Evolutionary conservation across 2,888 invertebrate genomes (phyloP), one percentile per base, ranked within the genome.

Genomic region (Agrilus mali): DNA sequence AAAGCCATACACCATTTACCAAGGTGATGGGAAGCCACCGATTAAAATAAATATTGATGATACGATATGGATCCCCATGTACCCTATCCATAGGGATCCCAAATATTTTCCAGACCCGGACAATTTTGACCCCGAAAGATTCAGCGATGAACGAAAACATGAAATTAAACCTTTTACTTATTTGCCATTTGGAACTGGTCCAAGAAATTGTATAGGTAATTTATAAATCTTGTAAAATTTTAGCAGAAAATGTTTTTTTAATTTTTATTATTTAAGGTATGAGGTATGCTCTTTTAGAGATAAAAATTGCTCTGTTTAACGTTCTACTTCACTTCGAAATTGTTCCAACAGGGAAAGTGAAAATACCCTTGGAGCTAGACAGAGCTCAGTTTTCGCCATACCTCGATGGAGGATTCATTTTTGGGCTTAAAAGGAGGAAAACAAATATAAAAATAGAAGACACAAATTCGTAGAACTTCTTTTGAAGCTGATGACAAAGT

Each of bases 81-180:
- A 66, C 42, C 72, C 68, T 1, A 55, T 76, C 6, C 74, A 76
- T 42, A 69, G 68, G 60, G 74, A 76, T 52, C 66, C 71, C 0
- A 61, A 72, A 8, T 63, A 67, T 49, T 77, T 71, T 50, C 71
- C 72, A 0, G 66, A 75, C 15, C 76, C 77, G 1, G 55, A 69
- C 1, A 59, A 63, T 36, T 72, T 73, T 50, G 62, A 61, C 31
- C 71, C 71, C 1, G 73, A 73, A 46, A 61, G 76, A 43, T 76
- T 75, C 52, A 64, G 68, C 49, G 64, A 65, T 0, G 71, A 72
- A 10, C 70, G 69, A 47, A 73, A 69, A 53, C 63, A 63, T 17
- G 61, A 68, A 10, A 64, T 72, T 40, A 66, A 69, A 1, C 64
- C 71, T 1, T 69, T 70, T 53, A 55, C 70, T 43, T 74, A 68